Conservation (phyloP, 2,888 invertebrate species). For the Heteromurus nitidus region DNA sequence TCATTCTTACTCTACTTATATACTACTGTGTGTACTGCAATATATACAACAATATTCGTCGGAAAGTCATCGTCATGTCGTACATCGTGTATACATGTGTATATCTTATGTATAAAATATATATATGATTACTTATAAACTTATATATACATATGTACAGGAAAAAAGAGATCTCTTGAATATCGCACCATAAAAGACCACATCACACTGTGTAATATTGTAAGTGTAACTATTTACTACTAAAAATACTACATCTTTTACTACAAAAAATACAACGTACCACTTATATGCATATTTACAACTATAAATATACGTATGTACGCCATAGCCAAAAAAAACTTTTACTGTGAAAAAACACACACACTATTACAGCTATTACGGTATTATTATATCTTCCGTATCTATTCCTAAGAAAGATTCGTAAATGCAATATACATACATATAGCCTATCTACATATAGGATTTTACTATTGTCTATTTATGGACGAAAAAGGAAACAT, state of each 20-base stretch:
- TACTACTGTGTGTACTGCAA: neutral
- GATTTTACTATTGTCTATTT: constrained; percentile 22
- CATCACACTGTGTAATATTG: constrained; percentile 44
- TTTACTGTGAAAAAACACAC: no score
- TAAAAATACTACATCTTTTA: constrained; percentile 1
- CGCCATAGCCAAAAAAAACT: neutral
- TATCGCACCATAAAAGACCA: constrained; percentile 64
- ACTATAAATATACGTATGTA: neutral
- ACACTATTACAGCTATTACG: constrained; percentile 23
- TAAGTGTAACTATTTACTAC: constrained; percentile 18
- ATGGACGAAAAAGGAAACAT: constrained; percentile 26
- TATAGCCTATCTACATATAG: no score
- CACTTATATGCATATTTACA: neutral
- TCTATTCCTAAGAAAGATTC: neutral
- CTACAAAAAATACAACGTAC: constrained; percentile 6
- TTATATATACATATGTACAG: no score
- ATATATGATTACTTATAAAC: constrained; percentile 19
- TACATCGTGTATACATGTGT: constrained; percentile 37
- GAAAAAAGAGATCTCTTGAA: constrained; percentile 60
- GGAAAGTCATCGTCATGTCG: no score
- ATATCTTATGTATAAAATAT: constrained; percentile 21
- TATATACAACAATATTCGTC: no score
- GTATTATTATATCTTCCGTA: constrained; percentile 27
- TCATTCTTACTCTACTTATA: neutral
- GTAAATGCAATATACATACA: neutral